Base-by-base conservation (phyloP, 2,797 vertebrate species). In the Aulostomus chinensis region DNA sequence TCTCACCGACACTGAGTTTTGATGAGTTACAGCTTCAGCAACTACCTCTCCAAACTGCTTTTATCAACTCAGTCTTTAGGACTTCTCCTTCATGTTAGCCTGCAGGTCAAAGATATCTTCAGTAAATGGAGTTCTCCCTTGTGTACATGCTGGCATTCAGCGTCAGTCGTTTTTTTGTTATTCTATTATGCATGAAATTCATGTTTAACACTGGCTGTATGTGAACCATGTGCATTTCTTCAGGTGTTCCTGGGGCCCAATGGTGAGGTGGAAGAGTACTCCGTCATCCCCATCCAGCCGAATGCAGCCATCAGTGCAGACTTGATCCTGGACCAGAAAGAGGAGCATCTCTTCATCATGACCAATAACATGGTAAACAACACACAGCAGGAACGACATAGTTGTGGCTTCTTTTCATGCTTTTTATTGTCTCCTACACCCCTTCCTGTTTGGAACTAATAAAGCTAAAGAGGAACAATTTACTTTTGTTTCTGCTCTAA, bases 281-380 rank as follows among this genome's bases (percentile, higher is more conserved):
- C 92, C 1, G 91, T 91, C 0, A 68, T 93, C 43, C 68, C 75
- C 52, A 87, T 97, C 58, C 93, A 97, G 60, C 72, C 73, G 21
- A 95, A 94, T 6, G 67, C 90, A 7, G 67, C 90, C 0, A 94
- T 99, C 75, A 95, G 89, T 53, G 88, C 92, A 32, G 97, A 99
- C 75, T 91, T 99, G 24, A 83, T 92, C 29, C 95, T 99, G 22
- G 97, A 99, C 83, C 89, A 91, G 76, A 37, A 65, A 1, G 93
- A 94, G 37, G 89, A 94, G 52, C 87, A 99, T 55, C 90, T 99
- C 30, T 99, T 96, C 42, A 92, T 97, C 73, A 94, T 97, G 94
- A 98, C 96, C 14, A 91, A 85, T 43, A 92, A 88, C 65, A 94
- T 86, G 90, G 97, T 98, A 90, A 2, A 8, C 9, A 15, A 40